Evolutionary conservation across 1,140 invertebrate species (phyloP).

Genomic region (Scaptomyza montana): DNA sequence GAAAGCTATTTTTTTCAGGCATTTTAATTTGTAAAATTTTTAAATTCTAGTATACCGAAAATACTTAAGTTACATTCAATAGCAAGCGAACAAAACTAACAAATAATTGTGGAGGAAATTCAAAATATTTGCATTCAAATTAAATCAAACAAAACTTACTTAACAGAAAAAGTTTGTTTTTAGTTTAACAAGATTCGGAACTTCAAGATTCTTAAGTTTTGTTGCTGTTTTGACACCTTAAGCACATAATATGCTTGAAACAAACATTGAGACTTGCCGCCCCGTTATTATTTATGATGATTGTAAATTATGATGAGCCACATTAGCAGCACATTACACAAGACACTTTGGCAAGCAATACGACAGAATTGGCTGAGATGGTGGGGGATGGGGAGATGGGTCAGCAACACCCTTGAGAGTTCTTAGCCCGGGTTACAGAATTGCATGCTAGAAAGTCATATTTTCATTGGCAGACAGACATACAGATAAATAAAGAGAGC

Average conservation of each 20-base stretch:
- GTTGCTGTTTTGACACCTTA: constrained; percentile 35
- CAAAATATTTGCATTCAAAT: too few species aligned
- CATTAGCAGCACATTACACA: constrained; percentile 71
- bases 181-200: background rate
- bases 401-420: constrained; percentile 5
- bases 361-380: constrained; percentile 17
- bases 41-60: too few species aligned
- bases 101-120: too few species aligned
- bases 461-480: constrained; percentile 50
- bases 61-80: too few species aligned
- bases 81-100: too few species aligned
- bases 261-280: constrained; percentile 35
- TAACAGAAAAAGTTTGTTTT: background rate
- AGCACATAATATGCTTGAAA: constrained; percentile 11
- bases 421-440: constrained; percentile 22
- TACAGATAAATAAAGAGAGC: too few species aligned
- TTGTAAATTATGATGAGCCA: constrained; percentile 70
- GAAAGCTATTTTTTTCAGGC: too few species aligned
- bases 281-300: constrained; percentile 74
- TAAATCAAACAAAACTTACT: too few species aligned
- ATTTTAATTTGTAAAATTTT: too few species aligned
- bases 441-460: constrained; percentile 71
- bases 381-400: background rate
- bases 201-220: background rate
- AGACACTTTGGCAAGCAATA: constrained; percentile 52